Evolutionary conservation across 2,113 vertebrate genomes (phyloP), one percentile per base, ranked within the genome.

Genomic region (Calonectris borealis): DNA sequence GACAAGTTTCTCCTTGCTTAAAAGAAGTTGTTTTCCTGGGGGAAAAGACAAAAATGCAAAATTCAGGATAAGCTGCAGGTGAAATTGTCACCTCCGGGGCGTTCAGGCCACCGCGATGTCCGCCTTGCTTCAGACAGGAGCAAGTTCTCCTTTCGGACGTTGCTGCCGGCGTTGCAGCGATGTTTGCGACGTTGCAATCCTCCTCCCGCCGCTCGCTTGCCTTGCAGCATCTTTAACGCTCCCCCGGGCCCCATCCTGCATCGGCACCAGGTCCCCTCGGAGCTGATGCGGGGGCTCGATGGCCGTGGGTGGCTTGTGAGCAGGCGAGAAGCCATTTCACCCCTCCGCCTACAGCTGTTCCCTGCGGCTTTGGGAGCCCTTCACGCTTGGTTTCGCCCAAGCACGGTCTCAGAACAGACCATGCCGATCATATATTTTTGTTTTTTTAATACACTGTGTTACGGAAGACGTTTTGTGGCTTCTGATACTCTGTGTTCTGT

Each of bases 351-450:
- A 2, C 58, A 42, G 70, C 78, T 52, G 1, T 62, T 88, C 75
- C 34, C 48, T 64, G 92, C 1, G 3, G 19, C 68, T 81, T 36
- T 58, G 42, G 79, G 86, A 93, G 42, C 42, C 29, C 22, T 58
- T 78, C 13, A 21, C 22, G 2, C 69, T 61, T 58, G 36, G 15
- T 69, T 66, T 46, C 5, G 7, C 55, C 61, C n/a, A 21, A 76
- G 57, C 61, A 20, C 10, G 2, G 78, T 90, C 91, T 94, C 93
- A 78, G 96, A 95, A 64, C 88, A 93, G 94, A 93, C 83, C 68
- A 22, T 73, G 80, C 98, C 98, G 97, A 98, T 98, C 98, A 97
- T 98, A 96, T 98, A 98, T 38, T 46, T 46, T 46, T 46, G 44
- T n/a, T 57, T 98, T 97, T 55, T 21, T 36, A 83, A 90, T 84